A percentile compares a stretch with the other conserved stretches of the same genome.
Evolutionary conservation across 1,140 invertebrate species (phyloP).

Genomic region (Maniola jurtina): DNA sequence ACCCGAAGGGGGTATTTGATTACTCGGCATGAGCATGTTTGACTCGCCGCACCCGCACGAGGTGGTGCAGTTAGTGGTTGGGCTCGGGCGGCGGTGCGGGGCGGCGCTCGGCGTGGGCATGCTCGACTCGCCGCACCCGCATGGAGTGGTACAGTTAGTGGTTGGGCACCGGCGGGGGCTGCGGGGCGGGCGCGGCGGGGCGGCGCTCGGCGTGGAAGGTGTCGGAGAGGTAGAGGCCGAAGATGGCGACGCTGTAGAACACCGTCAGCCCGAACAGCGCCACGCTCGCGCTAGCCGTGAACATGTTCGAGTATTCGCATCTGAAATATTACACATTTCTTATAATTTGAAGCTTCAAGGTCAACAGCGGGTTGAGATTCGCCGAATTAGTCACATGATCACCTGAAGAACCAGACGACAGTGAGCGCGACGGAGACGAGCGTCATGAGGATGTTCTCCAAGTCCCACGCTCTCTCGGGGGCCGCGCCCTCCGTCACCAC

Average conservation of each 20-base stretch:
- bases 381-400: background rate
- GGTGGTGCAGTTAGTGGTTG: conserved; percentile 10
- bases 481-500: conserved; percentile 26
- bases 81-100: conserved; percentile 36
- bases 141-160: background rate
- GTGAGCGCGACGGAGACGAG: conserved; percentile 66
- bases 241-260: conserved; percentile 72
- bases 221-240: conserved; percentile 70
- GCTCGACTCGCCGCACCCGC: background rate
- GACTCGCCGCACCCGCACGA: background rate
- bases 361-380: no score
- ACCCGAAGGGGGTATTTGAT: background rate
- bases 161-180: conserved; percentile 41
- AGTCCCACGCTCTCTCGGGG: conserved; percentile 61
- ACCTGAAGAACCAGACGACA: conserved; percentile 73
- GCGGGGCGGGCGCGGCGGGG: conserved; percentile 43
- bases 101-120: conserved; percentile 15
- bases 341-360: no score
- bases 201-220: conserved; percentile 68
- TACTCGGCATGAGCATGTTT: no score
- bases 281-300: conserved; percentile 69
- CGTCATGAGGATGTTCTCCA: conserved; percentile 71
- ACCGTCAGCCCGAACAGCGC: conserved; percentile 69
- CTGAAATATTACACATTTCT: conserved; percentile 38
- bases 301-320: conserved; percentile 74